A percentile compares a stretch with the other conserved stretches of the same genome.
Conservation (phyloP, 2,888 invertebrate species). For the Agrotis puta region DNA sequence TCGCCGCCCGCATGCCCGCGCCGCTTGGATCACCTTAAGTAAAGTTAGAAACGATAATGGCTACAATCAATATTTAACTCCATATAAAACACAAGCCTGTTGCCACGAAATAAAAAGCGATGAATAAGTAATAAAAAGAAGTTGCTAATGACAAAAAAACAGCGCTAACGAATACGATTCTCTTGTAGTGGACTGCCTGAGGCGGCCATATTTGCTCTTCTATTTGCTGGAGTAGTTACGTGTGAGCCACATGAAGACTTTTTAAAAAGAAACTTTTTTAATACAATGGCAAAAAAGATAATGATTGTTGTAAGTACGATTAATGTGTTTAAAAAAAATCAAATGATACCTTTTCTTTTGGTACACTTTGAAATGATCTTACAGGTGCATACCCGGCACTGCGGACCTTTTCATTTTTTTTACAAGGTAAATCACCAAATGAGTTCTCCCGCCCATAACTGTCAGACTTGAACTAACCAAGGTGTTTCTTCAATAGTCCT, state of each 20-base stretch:
- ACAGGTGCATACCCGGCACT: too few species aligned
- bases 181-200: conserved; percentile 5
- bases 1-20: too few species aligned
- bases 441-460: too few species aligned
- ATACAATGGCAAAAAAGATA: neutral
- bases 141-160: conserved; percentile 39
- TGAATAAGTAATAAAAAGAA: conserved; percentile 19
- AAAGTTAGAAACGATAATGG: too few species aligned
- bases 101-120: conserved; percentile 9
- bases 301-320: neutral
- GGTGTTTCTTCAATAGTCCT: too few species aligned
- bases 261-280: conserved; percentile 20
- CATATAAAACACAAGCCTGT: conserved; percentile 1
- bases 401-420: too few species aligned
- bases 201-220: conserved; percentile 25
- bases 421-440: too few species aligned
- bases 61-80: too few species aligned
- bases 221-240: conserved; percentile 33
- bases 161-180: conserved; percentile 36
- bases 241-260: conserved; percentile 28
- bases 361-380: neutral
- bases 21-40: too few species aligned
- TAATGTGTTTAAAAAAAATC: too few species aligned
- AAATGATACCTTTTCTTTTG: neutral
- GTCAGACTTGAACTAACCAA: too few species aligned